Conservation (phyloP, 2,113 vertebrate genomes). For the Ursus arctos region DNA sequence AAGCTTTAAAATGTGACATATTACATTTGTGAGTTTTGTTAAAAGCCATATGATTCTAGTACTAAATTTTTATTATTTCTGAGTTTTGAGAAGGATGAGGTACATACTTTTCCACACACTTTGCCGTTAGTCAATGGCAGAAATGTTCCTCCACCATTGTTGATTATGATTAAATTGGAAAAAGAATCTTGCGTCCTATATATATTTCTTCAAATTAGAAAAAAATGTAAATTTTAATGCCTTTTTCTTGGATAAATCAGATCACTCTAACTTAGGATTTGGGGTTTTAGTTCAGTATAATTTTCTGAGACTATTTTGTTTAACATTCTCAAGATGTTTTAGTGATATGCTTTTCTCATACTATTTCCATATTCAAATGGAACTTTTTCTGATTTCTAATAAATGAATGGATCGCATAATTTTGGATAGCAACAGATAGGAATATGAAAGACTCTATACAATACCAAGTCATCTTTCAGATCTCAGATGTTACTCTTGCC, state of each 20-base stretch:
- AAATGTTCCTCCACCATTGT: background rate
- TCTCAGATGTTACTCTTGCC: background rate
- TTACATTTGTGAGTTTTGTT: background rate
- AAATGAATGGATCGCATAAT: background rate
- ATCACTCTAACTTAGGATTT: background rate
- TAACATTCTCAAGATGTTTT: background rate
- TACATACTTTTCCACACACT: background rate
- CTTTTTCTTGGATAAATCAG: background rate
- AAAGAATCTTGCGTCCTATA: background rate
- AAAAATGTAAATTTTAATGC: background rate
- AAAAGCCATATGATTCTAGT: background rate
- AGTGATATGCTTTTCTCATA: background rate
- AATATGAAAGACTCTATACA: background rate
- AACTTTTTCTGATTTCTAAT: background rate
- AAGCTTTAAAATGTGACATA: background rate
- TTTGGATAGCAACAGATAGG: background rate
- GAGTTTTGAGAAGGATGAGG: background rate
- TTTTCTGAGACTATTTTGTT: background rate
- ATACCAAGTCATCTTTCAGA: background rate
- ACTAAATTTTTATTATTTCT: background rate
- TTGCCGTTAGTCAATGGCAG: background rate
- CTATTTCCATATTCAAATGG: background rate
- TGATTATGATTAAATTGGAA: background rate
- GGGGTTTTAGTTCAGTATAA: background rate
- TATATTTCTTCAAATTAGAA: background rate